These are phyloP conservation scores for Hedya salicella DNA, from an alignment of 2,888 invertebrate species.

Conservation along the genomic window DNA sequence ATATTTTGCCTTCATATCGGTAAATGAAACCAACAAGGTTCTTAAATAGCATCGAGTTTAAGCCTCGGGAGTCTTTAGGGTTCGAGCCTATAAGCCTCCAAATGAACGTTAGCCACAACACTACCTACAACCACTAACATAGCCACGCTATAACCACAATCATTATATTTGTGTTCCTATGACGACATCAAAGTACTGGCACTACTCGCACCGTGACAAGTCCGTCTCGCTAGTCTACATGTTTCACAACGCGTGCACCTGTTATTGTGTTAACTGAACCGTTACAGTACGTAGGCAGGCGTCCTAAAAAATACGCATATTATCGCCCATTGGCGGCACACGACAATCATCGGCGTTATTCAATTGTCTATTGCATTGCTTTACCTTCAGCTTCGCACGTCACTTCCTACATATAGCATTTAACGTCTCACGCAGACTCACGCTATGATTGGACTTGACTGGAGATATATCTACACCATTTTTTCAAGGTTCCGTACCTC, in stretches of 20 bases:
- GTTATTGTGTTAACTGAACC: slow-evolving; percentile 68
- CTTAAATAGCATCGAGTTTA: too few relatives aligned
- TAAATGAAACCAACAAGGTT: too few relatives aligned
- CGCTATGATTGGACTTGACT: slow-evolving; percentile 1
- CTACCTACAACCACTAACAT: too few relatives aligned
- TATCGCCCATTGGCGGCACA: slow-evolving; percentile 28
- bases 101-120: too few relatives aligned
- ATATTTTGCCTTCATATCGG: too few relatives aligned
- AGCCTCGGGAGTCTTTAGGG: too few relatives aligned
- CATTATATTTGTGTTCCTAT: neutral
- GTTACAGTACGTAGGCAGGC: slow-evolving; percentile 55
- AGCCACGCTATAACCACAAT: too few relatives aligned
- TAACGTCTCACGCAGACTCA: slow-evolving; percentile 12
- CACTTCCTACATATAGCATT: slow-evolving; percentile 20
- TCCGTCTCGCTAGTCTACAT: slow-evolving; percentile 66
- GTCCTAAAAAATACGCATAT: slow-evolving; percentile 40
- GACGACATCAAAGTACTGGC: slow-evolving; percentile 16
- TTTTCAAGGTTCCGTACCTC: too few relatives aligned
- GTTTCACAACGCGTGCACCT: slow-evolving; percentile 74
- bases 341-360: slow-evolving; percentile 16
- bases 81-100: too few relatives aligned
- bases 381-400: slow-evolving; percentile 23
- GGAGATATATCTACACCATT: too few relatives aligned
- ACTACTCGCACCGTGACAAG: slow-evolving; percentile 38
- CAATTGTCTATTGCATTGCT: slow-evolving; percentile 31